Conservation (phyloP, 35 echinoderm and acorn worm species). For the Stichopus chloronotus region DNA sequence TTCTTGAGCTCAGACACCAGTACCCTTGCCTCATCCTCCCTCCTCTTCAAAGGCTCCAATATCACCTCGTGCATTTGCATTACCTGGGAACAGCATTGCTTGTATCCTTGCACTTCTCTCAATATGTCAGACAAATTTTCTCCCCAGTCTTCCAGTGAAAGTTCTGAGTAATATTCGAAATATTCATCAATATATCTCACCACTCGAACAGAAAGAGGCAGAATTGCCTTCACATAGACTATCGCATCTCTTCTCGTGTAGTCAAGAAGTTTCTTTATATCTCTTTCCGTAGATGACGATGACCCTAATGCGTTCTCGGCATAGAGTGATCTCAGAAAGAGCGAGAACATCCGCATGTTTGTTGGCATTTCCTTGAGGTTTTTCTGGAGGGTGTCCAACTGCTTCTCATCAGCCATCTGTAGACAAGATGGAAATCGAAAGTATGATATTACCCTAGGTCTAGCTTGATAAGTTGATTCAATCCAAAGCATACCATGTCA, state of each 20-base stretch:
- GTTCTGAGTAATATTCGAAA: background rate
- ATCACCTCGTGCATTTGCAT: slow-evolving; percentile 31
- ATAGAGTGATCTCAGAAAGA: slow-evolving; percentile 48
- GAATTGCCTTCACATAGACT: slow-evolving; percentile 11
- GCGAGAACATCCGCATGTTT: slow-evolving; percentile 54
- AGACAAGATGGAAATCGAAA: too few relatives aligned
- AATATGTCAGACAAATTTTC: background rate
- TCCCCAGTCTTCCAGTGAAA: background rate
- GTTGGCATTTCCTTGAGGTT: background rate
- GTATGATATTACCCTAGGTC: too few relatives aligned
- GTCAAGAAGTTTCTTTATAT: slow-evolving; percentile 17
- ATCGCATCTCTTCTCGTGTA: slow-evolving; percentile 42
- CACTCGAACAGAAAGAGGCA: background rate
- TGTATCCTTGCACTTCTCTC: background rate
- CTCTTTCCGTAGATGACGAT: background rate
- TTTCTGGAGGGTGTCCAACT: background rate
- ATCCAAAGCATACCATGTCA: too few relatives aligned
- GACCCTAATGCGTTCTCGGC: slow-evolving; percentile 21
- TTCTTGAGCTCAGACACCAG: background rate
- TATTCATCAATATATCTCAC: background rate
- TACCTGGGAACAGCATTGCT: background rate
- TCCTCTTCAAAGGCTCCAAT: background rate
- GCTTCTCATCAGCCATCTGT: background rate
- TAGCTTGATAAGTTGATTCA: too few relatives aligned
- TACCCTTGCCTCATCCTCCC: slow-evolving; percentile 47